phyloP scores from a whole-genome alignment of 2,888 invertebrate genomes.

The Cephonodes hylas region DNA sequence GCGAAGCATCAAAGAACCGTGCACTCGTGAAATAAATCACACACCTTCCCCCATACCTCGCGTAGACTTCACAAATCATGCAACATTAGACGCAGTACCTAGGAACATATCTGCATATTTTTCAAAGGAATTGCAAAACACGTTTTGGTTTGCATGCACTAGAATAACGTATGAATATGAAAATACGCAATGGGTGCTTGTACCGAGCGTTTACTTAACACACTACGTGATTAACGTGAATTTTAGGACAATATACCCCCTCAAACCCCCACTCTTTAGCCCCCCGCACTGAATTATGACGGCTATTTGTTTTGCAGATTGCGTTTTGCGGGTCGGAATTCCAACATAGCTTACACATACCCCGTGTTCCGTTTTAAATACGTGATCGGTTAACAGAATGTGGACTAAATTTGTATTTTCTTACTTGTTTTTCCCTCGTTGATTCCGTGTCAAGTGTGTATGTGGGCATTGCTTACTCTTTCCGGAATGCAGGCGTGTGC shows the following conservation, averaged over 20 bases:
- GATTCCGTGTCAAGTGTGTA: no score
- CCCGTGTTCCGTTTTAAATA: slow-evolving; percentile 12
- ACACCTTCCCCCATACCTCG: neutral
- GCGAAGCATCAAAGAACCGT: neutral
- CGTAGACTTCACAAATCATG: neutral
- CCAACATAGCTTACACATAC: slow-evolving; percentile 8
- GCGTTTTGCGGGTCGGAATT: slow-evolving; percentile 25
- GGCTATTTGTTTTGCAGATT: slow-evolving; percentile 52
- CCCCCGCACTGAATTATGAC: slow-evolving; percentile 38
- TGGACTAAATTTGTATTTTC: neutral
- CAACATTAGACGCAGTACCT: slow-evolving; percentile 2
- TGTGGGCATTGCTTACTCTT: no score
- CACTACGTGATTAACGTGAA: slow-evolving; percentile 46
- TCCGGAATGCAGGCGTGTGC: no score
- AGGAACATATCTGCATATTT: slow-evolving; percentile 40
- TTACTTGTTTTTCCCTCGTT: neutral
- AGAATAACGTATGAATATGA: slow-evolving; percentile 39
- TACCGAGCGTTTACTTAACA: slow-evolving; percentile 32
- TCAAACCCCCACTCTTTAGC: no score
- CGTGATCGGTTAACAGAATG: neutral
- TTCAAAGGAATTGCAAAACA: slow-evolving; percentile 40
- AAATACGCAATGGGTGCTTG: slow-evolving; percentile 29
- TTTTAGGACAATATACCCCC: slow-evolving; percentile 46
- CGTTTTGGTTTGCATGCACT: slow-evolving; percentile 36
- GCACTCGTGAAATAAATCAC: neutral